A percentile compares a stretch with the other conserved stretches of the same genome.
phyloP scores from a whole-genome alignment of 1,140 invertebrate species.

The Doryteuthis pealeii region DNA sequence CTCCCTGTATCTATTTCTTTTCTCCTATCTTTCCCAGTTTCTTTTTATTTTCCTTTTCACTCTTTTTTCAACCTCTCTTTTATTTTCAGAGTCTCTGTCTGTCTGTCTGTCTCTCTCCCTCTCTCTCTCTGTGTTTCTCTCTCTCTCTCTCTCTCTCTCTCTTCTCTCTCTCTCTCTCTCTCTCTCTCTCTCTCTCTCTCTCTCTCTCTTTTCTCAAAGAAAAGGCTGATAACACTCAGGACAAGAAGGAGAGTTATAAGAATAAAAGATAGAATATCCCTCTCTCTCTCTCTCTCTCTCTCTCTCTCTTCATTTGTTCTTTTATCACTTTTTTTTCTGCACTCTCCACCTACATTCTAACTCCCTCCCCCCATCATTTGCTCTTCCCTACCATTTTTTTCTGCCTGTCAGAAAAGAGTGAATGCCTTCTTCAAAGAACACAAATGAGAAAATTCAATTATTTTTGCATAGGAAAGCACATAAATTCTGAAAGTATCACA shows the following conservation, averaged over 20 bases:
- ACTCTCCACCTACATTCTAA: constrained; percentile 5
- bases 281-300: constrained; percentile 12
- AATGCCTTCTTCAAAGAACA: too few relatives aligned
- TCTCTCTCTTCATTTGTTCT: too few relatives aligned
- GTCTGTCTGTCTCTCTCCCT: not conserved
- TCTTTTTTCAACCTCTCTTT: not conserved
- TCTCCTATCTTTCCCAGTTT: not conserved
- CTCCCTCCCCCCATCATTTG: not conserved
- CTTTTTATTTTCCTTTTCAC: not conserved
- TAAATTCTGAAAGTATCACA: too few relatives aligned
- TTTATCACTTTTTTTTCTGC: constrained; percentile 15
- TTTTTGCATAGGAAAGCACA: too few relatives aligned
- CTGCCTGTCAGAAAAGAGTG: too few relatives aligned
- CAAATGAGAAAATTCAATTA: too few relatives aligned
- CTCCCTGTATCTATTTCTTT: not conserved
- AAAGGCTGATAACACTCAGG: too few relatives aligned
- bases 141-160: constrained; percentile 20
- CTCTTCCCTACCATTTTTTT: too few relatives aligned
- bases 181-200: not conserved
- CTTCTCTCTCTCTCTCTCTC: constrained; percentile 20
- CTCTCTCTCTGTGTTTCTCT: not conserved
- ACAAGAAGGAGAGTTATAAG: too few relatives aligned
- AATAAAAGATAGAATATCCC: too few relatives aligned
- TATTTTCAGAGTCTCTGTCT: not conserved
- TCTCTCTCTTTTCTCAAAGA: constrained; percentile 5